Conservation (phyloP, 2,888 invertebrate genomes). For the Oligia latruncula region DNA sequence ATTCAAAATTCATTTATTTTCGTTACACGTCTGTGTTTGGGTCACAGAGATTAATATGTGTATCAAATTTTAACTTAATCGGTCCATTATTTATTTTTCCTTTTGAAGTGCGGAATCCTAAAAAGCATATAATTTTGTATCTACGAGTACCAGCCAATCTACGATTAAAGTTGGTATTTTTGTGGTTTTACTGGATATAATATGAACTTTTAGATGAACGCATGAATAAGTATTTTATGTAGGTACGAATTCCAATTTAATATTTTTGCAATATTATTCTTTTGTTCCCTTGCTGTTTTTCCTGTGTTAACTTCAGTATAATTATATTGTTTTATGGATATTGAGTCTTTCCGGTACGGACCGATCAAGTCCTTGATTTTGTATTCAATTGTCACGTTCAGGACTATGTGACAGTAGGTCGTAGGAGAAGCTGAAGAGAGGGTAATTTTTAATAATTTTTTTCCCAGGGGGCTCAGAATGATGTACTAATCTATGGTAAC, state of each 20-base stretch:
- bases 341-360: neutral
- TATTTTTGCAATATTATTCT: neutral
- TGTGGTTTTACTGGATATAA: constrained; percentile 13
- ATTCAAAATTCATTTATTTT: no score
- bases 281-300: neutral
- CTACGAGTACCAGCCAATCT: neutral
- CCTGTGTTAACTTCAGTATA: neutral
- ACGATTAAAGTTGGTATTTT: neutral
- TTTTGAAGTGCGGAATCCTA: no score
- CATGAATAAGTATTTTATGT: neutral
- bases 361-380: neutral
- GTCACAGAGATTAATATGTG: no score
- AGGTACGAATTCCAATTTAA: neutral
- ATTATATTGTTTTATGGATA: neutral
- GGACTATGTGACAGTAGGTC: neutral
- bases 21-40: no score
- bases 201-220: neutral
- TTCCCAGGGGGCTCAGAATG: no score
- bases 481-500: no score
- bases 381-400: neutral
- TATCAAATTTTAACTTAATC: no score
- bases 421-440: neutral
- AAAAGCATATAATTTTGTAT: neutral
- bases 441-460: no score
- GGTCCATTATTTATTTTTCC: no score